Percentiles rank a stretch among this genome's conserved stretches.
Evolutionary conservation across 2,888 invertebrate genomes (phyloP).

Genomic region (Xestoiulus laeticollis): DNA sequence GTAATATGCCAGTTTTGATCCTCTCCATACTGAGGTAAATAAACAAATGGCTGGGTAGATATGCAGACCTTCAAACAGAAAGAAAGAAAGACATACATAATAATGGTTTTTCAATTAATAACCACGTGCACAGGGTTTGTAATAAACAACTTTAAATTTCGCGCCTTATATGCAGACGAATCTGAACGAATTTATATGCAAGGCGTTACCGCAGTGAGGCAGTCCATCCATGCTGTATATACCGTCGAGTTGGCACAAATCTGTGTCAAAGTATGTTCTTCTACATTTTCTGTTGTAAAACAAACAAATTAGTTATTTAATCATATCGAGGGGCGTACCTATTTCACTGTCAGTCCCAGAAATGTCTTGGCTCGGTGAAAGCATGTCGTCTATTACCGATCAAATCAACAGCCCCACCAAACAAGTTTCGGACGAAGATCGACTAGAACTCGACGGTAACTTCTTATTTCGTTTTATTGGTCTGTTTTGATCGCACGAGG

Average conservation of each 20-base stretch:
- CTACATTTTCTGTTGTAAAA: neutral
- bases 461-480: neutral
- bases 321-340: neutral
- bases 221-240: neutral
- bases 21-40: no score
- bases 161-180: neutral
- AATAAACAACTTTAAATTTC: neutral
- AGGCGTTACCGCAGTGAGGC: neutral
- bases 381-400: constrained; percentile 75
- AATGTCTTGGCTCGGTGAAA: constrained; percentile 66
- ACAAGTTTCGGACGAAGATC: constrained; percentile 83
- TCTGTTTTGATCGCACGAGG: neutral
- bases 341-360: neutral
- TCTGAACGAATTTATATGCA: neutral
- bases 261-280: neutral
- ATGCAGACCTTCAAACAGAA: no score
- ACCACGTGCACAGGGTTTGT: neutral
- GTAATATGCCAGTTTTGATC: no score
- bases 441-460: constrained; percentile 71
- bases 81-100: no score
- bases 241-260: neutral
- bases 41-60: no score
- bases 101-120: no score
- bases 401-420: constrained; percentile 86
- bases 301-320: neutral